Conservation (phyloP, 23 tunicate species). For the Halocynthia roretzi region DNA sequence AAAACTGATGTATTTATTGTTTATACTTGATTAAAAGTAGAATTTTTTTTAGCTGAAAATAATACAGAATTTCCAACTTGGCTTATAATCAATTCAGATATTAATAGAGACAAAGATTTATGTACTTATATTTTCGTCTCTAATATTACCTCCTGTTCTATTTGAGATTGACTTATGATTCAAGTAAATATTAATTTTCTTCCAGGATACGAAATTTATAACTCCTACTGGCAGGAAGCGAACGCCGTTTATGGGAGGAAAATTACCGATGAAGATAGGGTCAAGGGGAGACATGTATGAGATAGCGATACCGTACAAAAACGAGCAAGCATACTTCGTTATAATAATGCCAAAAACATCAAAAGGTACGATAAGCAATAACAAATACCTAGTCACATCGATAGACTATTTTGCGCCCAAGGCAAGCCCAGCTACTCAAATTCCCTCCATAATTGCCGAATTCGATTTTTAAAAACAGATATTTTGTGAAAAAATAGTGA, state of each 20-base stretch:
- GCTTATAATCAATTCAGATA: neutral
- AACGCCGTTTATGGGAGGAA: neutral
- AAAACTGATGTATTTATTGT: neutral
- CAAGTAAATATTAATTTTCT: too few relatives aligned
- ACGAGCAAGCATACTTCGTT: neutral
- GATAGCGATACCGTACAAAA: conserved; percentile 23
- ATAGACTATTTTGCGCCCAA: too few relatives aligned
- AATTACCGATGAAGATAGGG: neutral
- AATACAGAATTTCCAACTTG: neutral
- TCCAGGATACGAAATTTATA: neutral
- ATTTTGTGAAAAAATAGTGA: too few relatives aligned
- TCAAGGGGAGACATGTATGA: neutral
- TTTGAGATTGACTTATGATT: too few relatives aligned
- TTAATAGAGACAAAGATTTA: neutral
- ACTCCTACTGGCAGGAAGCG: neutral
- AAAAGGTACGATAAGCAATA: neutral
- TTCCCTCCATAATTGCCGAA: too few relatives aligned
- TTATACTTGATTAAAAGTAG: neutral
- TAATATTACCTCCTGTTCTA: too few relatives aligned
- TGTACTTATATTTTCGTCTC: too few relatives aligned
- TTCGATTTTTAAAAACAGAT: too few relatives aligned
- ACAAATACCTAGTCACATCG: too few relatives aligned
- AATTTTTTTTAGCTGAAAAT: neutral
- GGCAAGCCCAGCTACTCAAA: too few relatives aligned
- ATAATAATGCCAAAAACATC: neutral